Evolutionary conservation across 2,113 vertebrate genomes (phyloP).

Genomic region (Garra rufa): DNA sequence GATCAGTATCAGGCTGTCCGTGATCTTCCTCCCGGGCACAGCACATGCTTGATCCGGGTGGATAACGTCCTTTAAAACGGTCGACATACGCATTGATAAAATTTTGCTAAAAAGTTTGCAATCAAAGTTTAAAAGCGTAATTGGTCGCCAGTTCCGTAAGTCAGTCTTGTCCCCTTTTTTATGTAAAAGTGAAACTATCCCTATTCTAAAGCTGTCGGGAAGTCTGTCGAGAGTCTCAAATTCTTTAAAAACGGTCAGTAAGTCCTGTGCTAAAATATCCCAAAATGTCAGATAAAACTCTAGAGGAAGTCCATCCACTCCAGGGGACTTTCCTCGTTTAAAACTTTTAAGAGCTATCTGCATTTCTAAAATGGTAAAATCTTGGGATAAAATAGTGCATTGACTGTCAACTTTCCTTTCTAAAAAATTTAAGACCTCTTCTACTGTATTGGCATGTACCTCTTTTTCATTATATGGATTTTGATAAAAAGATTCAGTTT

Average conservation of each 20-base stretch:
- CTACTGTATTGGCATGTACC: neutral
- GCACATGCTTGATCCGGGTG: slow-evolving; percentile 10
- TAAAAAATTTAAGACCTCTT: slow-evolving; percentile 8
- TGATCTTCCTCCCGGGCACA: too few relatives aligned
- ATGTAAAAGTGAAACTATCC: neutral
- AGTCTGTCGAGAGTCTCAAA: neutral
- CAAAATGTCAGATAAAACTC: too few relatives aligned
- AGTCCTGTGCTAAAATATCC: too few relatives aligned
- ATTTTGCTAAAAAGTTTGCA: slow-evolving; percentile 45
- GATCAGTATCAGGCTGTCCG: too few relatives aligned
- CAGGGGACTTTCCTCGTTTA: too few relatives aligned
- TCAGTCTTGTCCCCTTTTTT: neutral
- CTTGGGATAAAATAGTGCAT: too few relatives aligned
- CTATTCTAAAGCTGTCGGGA: neutral
- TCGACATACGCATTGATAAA: neutral
- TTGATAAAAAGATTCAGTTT: neutral
- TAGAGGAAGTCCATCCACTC: too few relatives aligned
- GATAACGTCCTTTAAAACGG: slow-evolving; percentile 51
- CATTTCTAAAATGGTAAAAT: too few relatives aligned
- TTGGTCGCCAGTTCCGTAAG: neutral
- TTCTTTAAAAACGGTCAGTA: neutral
- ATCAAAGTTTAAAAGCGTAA: neutral
- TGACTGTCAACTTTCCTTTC: neutral
- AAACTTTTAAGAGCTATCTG: too few relatives aligned
- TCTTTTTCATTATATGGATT: neutral